A percentile compares a stretch with the other conserved stretches of the same genome.
phyloP scores from a whole-genome alignment of 2,797 vertebrate genomes.

The Tauraco hartlaubi region DNA sequence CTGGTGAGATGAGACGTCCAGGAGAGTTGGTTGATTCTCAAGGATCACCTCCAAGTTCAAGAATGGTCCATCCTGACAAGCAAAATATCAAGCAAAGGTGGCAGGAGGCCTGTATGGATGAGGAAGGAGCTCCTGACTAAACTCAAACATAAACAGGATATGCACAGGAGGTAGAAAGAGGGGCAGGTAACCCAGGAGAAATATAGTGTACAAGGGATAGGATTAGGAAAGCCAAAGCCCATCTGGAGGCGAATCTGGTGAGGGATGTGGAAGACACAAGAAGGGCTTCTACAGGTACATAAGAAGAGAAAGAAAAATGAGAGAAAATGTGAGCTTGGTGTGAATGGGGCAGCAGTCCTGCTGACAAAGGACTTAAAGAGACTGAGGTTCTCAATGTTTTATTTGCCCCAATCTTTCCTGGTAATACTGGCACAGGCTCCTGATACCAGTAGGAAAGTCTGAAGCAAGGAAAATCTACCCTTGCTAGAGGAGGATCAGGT shows the following conservation, averaged over 20 bases:
- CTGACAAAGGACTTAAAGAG: not conserved
- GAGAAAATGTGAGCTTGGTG: not conserved
- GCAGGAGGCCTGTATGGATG: not conserved
- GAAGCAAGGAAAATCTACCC: not conserved
- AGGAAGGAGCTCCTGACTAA: not conserved
- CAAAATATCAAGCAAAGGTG: not conserved
- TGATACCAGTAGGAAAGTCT: not conserved
- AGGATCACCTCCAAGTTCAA: not conserved
- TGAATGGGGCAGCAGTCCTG: not conserved
- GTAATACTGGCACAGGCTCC: not conserved
- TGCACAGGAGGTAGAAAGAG: not conserved
- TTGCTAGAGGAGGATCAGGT: not conserved
- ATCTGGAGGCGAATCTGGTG: not conserved
- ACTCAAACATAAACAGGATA: not conserved
- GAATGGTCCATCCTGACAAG: not conserved
- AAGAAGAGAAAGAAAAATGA: not conserved
- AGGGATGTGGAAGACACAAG: not conserved
- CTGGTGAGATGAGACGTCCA: not conserved
- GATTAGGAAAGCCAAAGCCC: not conserved
- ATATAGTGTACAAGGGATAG: not conserved
- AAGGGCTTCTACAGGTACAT: not conserved
- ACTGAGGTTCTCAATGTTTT: not conserved
- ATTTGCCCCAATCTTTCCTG: not conserved
- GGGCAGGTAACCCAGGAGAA: not conserved
- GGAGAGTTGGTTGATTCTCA: not conserved